Evolutionary conservation across 2,113 vertebrate genomes (phyloP).

Genomic region (Heterotis niloticus): DNA sequence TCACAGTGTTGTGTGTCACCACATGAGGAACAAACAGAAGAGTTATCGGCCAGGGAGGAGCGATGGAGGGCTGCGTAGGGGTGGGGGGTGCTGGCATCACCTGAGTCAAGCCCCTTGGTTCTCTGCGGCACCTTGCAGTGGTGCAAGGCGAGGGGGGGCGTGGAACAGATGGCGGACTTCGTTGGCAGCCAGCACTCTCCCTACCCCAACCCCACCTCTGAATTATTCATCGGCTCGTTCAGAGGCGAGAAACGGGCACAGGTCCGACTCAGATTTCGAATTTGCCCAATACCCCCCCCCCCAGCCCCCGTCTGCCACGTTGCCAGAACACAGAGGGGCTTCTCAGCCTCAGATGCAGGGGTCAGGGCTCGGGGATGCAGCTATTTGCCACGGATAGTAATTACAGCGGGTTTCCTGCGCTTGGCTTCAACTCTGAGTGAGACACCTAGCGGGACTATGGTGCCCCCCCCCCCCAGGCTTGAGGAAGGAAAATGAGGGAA

Average conservation of each 20-base stretch:
- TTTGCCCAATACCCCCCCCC: neutral
- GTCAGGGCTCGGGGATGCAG: conserved; percentile 38
- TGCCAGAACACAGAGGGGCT: conserved; percentile 54
- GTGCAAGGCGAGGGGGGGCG: conserved; percentile 31
- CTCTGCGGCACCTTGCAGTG: neutral
- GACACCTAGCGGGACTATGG: no score
- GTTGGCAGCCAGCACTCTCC: conserved; percentile 46
- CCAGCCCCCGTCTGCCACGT: neutral
- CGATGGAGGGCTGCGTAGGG: neutral
- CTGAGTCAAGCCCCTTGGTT: conserved; percentile 47
- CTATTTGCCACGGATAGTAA: conserved; percentile 47
- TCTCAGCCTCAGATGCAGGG: conserved; percentile 62
- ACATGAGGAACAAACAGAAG: no score
- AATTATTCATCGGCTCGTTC: conserved; percentile 54
- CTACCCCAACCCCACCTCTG: conserved; percentile 32
- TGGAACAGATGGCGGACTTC: conserved; percentile 68
- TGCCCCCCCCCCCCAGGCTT: no score
- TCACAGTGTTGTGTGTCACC: neutral
- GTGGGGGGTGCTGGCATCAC: conserved; percentile 50
- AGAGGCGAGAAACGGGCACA: conserved; percentile 18
- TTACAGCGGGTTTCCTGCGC: neutral
- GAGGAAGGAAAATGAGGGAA: no score
- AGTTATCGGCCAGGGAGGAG: no score
- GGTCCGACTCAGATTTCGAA: conserved; percentile 17
- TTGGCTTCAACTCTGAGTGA: neutral